Percentiles rank a stretch among this genome's conserved stretches.
These are phyloP conservation scores for Nipponia nippon DNA, from an alignment of 2,113 vertebrate genomes.

Conservation along the genomic window DNA sequence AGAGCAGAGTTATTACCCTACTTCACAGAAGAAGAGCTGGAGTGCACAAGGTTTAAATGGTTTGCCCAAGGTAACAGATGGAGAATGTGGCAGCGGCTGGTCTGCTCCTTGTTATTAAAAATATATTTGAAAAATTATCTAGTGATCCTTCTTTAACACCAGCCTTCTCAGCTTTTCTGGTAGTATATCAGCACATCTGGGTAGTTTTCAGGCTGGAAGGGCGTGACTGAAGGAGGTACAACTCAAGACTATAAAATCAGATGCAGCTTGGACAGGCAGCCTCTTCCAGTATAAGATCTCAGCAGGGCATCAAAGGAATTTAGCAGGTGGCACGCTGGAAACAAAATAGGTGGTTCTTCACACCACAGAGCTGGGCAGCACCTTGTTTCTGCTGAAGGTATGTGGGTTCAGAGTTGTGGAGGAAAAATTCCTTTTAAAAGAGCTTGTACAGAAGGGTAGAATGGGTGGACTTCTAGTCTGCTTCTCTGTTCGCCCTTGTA, in stretches of 20 bases:
- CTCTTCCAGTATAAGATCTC: background rate
- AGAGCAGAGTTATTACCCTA: conserved; percentile 8
- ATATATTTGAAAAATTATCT: background rate
- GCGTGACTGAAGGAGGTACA: background rate
- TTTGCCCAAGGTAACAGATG: conserved; percentile 11
- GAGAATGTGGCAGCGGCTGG: background rate
- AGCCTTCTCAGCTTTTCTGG: background rate
- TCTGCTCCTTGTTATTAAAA: background rate
- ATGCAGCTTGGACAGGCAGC: background rate
- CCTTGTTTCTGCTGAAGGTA: background rate
- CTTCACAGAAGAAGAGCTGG: background rate
- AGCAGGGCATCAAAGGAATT: background rate
- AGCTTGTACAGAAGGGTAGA: background rate
- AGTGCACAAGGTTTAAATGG: background rate
- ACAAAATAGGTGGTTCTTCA: background rate
- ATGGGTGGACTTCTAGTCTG: background rate
- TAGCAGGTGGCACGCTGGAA: background rate
- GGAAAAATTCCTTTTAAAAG: background rate
- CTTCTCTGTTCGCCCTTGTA: background rate
- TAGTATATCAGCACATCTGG: background rate
- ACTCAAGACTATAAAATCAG: background rate
- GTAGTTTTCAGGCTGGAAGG: background rate
- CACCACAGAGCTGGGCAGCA: background rate
- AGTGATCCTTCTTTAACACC: background rate
- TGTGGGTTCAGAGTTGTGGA: background rate